Conservation (phyloP, 2,888 invertebrate species). For the Xylophagus ater region DNA sequence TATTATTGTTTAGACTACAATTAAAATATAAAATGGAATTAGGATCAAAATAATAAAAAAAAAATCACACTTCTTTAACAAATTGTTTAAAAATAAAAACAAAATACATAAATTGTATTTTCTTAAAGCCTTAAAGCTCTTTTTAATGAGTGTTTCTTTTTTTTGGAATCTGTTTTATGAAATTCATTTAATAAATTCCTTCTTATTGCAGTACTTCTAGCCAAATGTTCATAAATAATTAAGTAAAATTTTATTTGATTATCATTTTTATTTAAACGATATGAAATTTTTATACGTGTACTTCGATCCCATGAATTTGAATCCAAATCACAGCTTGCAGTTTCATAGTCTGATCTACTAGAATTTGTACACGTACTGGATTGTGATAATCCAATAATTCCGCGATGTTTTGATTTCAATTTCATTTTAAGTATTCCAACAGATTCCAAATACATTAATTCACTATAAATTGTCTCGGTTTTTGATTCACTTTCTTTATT, state of each 20-base stretch:
- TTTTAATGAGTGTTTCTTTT: slow-evolving; percentile 10
- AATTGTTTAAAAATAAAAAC: too few relatives aligned
- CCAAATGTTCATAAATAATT: slow-evolving; percentile 27
- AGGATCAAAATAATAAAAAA: too few relatives aligned
- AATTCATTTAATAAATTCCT: slow-evolving; percentile 28
- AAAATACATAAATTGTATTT: background rate
- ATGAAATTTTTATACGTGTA: slow-evolving; percentile 26
- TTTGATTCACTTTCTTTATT: background rate
- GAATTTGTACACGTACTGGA: slow-evolving; percentile 18
- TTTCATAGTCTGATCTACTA: slow-evolving; percentile 15
- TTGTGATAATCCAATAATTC: slow-evolving; percentile 16
- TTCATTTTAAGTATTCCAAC: slow-evolving; percentile 11
- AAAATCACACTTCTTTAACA: too few relatives aligned
- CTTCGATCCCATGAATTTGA: slow-evolving; percentile 21
- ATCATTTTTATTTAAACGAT: slow-evolving; percentile 23
- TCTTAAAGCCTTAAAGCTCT: slow-evolving; percentile 11
- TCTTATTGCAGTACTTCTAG: slow-evolving; percentile 14
- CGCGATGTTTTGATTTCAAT: slow-evolving; percentile 13
- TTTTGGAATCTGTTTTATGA: slow-evolving; percentile 10
- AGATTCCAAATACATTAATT: slow-evolving; percentile 17
- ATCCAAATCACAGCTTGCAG: slow-evolving; percentile 17
- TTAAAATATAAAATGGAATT: too few relatives aligned
- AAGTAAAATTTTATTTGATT: slow-evolving; percentile 27
- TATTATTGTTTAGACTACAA: too few relatives aligned
- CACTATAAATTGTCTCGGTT: slow-evolving; percentile 9